These are phyloP conservation scores for Volucella inanis DNA, from an alignment of 2,888 invertebrate species.

Conservation along the genomic window DNA sequence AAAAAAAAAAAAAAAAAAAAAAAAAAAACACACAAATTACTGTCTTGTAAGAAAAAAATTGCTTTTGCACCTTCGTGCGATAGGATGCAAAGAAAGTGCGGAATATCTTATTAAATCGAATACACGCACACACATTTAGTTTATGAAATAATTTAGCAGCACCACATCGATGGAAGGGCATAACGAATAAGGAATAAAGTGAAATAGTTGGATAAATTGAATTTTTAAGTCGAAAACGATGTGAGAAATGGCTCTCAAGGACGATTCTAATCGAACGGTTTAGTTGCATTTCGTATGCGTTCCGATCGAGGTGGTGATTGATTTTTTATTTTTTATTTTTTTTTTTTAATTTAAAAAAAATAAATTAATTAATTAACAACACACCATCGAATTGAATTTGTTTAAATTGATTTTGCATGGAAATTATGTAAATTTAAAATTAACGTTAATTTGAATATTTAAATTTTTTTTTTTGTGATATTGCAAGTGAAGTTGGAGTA, in stretches of 20 bases:
- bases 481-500: background rate
- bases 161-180: conserved; percentile 13
- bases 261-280: conserved; percentile 75
- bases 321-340: conserved; percentile 31
- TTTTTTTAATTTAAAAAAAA: too few relatives aligned
- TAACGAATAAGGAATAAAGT: conserved; percentile 59
- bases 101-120: conserved; percentile 48
- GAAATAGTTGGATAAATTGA: conserved; percentile 72
- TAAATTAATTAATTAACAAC: background rate
- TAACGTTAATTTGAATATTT: conserved; percentile 42
- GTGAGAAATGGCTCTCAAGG: conserved; percentile 67
- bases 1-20: background rate
- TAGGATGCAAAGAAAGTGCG: conserved; percentile 17
- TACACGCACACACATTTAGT: conserved; percentile 22
- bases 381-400: conserved; percentile 6
- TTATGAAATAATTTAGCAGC: conserved; percentile 24
- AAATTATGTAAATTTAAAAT: conserved; percentile 28
- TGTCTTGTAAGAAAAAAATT: conserved; percentile 71
- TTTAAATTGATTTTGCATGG: conserved; percentile 15
- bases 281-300: conserved; percentile 79
- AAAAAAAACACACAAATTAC: background rate
- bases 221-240: conserved; percentile 45
- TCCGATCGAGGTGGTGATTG: conserved; percentile 76
- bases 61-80: conserved; percentile 48
- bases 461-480: conserved; percentile 32